Evolutionary conservation across 2,888 invertebrate species (phyloP), one percentile per base, ranked within the genome.

Genomic region (Megamerina dolium): DNA sequence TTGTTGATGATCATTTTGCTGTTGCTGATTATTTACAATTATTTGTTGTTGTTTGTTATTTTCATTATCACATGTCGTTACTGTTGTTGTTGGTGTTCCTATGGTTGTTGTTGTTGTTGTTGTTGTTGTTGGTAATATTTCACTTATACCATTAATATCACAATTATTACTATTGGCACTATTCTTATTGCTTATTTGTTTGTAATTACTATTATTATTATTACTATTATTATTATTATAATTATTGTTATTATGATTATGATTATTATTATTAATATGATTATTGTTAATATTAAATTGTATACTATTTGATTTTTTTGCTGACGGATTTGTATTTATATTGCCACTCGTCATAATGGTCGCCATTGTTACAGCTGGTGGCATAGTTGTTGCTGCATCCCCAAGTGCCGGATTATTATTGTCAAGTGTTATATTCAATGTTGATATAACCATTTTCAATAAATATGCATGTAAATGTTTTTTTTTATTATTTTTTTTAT

Each of bases 401-500:
- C 29, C 12, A 19, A 9, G 19, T 20, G 37, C 21, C n/a, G 44
- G 8, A 20, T 39, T 42, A 41, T 35, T 42, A 42, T 48, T 54
- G 30, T 60, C 64, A 48, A 64, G 52, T 30, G 60, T 64, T 50
- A 63, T 61, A 45, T 59, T 63, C 48, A 68, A 48, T 35, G 63
- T 68, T 45, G 70, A 61, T 41, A 70, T 56, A 39, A 70, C 66
- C 69, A 69, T 69, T 52, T 58, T 55, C 35, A 23, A 36, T 44
- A 12, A 36, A 29, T 41, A 12, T 23, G 18, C 14, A 32, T 38
- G 37, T 36, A 14, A 9, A n/a, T 26, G 21, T 33, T 44, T 50
- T 50, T 27, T 34, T 16, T 10, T 10, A 2, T 43, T 34, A 9
- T 36, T 33, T 29, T 10, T 18, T 30, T 19, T 43, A 32, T 33